Evolutionary conservation across 2,113 vertebrate genomes (phyloP), one percentile per base, ranked within the genome.

Genomic region (Eubucco bourcierii): DNA sequence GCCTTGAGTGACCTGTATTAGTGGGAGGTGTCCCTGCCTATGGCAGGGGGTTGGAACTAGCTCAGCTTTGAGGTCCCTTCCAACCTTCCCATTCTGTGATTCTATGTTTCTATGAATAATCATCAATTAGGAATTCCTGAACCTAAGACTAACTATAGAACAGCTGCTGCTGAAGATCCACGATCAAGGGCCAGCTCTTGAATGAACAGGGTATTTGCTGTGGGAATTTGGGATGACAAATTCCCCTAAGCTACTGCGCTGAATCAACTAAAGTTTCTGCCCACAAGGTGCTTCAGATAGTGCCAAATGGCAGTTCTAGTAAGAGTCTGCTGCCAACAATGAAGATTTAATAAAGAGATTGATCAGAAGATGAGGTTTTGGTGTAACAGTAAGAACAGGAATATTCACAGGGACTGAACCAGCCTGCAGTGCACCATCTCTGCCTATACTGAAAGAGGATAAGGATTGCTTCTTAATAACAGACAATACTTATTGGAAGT

Each of bases 81-180:
- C 37, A 39, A 39, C 37, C 10, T 39, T 39, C 10, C 37, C 10
- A 4, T 39, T 39, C 37, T 39, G 11, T 39, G 10, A 39, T 39
- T 39, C 37, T 39, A 39, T 39, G 10, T 11, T 39, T 39, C 37
- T 39, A 39, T 39, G 37, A 39, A 9, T 95, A 92, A 90, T 92
- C 89, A 89, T 92, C 94, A 93, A 87, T 84, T 93, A 90, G 52
- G 46, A 92, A 83, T 87, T 84, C 76, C 25, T 87, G 67, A 95
- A 84, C 15, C 28, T 84, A n/a, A 63, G 61, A 82, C 87, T 90
- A 92, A 74, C 95, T 94, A 84, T 56, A 85, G 87, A 95, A 63
- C 56, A 82, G 64, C 78, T 89, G 70, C 83, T 94, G 29, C 44
- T 87, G 79, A 58, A 87, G 65, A 76, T 47, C 46, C 24, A 21